phyloP scores from a whole-genome alignment of 1,140 invertebrate genomes.

The Uloborus diversus region DNA sequence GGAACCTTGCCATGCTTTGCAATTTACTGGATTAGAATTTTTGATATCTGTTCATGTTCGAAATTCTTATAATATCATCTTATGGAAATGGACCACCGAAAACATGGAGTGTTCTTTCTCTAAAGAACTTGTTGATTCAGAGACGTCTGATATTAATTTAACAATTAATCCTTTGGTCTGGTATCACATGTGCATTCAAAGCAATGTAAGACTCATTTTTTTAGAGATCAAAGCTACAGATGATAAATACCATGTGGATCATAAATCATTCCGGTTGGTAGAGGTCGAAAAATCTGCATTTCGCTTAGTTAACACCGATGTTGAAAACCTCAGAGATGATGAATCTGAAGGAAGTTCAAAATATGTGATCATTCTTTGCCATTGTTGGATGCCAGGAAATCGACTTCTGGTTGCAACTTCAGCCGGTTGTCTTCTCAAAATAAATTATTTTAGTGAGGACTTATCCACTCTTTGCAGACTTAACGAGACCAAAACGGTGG shows the following conservation, averaged over 20 bases:
- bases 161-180: neutral
- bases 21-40: neutral
- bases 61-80: neutral
- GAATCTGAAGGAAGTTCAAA: neutral
- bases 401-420: neutral
- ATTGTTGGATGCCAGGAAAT: conserved; percentile 6
- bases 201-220: neutral
- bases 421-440: neutral
- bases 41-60: neutral
- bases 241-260: conserved; percentile 7
- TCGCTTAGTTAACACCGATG: too few relatives aligned
- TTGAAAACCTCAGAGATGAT: neutral
- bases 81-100: conserved; percentile 9
- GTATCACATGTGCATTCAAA: neutral
- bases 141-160: neutral
- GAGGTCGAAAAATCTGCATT: neutral
- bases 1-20: neutral
- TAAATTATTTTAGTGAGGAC: neutral
- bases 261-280: neutral
- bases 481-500: neutral
- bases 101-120: neutral
- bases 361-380: neutral
- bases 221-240: neutral
- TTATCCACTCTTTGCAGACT: neutral
- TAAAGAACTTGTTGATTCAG: neutral